Evolutionary conservation across 2,888 invertebrate species (phyloP), one percentile per base, ranked within the genome.

Genomic region (Dryomyza anilis): DNA sequence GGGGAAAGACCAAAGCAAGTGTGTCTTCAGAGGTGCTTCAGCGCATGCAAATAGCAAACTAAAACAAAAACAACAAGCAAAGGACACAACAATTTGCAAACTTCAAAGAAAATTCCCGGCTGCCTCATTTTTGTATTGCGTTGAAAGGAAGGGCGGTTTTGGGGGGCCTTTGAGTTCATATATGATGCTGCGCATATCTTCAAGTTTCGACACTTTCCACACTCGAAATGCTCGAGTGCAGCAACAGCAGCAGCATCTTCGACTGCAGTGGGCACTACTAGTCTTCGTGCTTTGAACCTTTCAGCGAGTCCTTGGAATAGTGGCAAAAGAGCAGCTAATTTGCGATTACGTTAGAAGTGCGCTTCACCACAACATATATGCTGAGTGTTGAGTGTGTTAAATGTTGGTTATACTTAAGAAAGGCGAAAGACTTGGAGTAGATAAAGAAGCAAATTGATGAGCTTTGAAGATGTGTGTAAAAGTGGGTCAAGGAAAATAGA

Each of bases 201-300:
- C 25, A 39, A 50, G 50, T 25, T 48, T 60, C n/a, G 33, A 21
- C 52, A 60, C 60, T 60, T 60, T 33, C 60, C 60, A 36, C 50
- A 60, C 60, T 60, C 30, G 8, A 16, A 12, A 19, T 21, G 14
- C 46, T 58, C 19, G 30, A 60, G 60, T 50, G 60, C 27, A 36
- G 36, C 58, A 16, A 21, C 10, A 36, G 23, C 21, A n/a, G 16
- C 21, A 10, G 10, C 33, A 3, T 45, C 57, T 25, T 57, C 19
- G 23, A 2, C 58, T 46, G 27, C 46, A 3, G 16, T 21, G 16
- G 23, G 27, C 14, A 16, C 27, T 14, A 23, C 6, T 19, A n/a
- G 29, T 29, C 58, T 45, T 29, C 45, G 14, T 58, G 29, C 29
- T 29, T 58, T 46, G 46, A 39, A 19, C 23, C 5, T 21, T 56